Percentiles rank a stretch among this genome's conserved stretches.
Evolutionary conservation across 2,888 invertebrate species (phyloP).

Genomic region (Panopea generosa): DNA sequence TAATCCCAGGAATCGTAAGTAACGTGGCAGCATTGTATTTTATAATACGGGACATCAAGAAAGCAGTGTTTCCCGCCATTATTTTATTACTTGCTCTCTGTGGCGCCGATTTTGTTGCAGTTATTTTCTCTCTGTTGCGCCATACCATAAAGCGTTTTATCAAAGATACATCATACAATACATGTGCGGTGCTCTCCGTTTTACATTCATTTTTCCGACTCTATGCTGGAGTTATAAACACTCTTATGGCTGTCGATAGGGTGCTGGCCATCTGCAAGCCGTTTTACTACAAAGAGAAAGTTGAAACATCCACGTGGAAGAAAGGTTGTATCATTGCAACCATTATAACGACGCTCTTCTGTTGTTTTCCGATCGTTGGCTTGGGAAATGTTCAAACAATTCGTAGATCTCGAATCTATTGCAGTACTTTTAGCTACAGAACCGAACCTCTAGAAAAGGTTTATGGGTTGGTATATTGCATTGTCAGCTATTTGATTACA

Average conservation of each 20-base stretch:
- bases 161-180: constrained; percentile 15
- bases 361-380: constrained; percentile 47
- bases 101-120: constrained; percentile 31
- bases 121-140: constrained; percentile 25
- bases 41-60: constrained; percentile 50
- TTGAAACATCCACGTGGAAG: constrained; percentile 45
- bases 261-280: constrained; percentile 47
- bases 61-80: constrained; percentile 55
- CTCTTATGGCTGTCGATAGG: constrained; percentile 52
- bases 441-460: constrained; percentile 13
- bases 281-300: constrained; percentile 45
- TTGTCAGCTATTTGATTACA: constrained; percentile 35
- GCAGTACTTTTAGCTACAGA: constrained; percentile 41
- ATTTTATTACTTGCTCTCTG: constrained; percentile 40
- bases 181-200: constrained; percentile 42
- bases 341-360: constrained; percentile 19
- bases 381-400: constrained; percentile 40
- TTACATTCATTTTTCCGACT: constrained; percentile 38
- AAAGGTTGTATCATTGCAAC: constrained; percentile 32
- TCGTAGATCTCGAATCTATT: background rate
- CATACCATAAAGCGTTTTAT: constrained; percentile 26
- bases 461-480: constrained; percentile 31
- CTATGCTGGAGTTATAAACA: constrained; percentile 45
- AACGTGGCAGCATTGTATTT: constrained; percentile 41
- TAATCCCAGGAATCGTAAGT: constrained; percentile 40